Evolutionary conservation across 2,888 invertebrate genomes (phyloP).

Genomic region (Tetragnatha montana): DNA sequence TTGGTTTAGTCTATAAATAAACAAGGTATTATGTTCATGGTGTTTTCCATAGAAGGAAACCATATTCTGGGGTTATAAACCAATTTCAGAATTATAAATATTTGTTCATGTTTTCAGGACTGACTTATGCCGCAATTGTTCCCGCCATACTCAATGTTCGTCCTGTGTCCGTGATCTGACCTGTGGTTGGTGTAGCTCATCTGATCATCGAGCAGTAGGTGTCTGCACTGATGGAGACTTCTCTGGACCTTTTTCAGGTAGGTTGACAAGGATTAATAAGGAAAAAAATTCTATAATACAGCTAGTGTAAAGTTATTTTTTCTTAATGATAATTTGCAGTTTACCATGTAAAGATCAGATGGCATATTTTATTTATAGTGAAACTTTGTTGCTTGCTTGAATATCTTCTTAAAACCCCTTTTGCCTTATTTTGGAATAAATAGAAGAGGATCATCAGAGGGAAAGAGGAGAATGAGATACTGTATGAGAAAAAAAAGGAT

Average conservation of each 20-base stretch:
- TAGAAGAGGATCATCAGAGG: too few relatives aligned
- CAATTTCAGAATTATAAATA: neutral
- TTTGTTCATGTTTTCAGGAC: slow-evolving; percentile 5
- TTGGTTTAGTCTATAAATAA: neutral
- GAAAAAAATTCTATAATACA: too few relatives aligned
- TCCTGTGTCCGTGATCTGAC: slow-evolving; percentile 86
- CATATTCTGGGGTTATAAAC: neutral
- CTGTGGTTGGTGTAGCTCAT: slow-evolving; percentile 96
- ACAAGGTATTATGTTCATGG: neutral
- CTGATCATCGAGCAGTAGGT: slow-evolving; percentile 91
- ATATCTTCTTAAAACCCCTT: too few relatives aligned
- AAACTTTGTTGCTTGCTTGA: too few relatives aligned
- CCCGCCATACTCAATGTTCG: slow-evolving; percentile 74
- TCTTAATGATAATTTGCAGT: too few relatives aligned
- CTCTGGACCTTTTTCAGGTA: slow-evolving; percentile 81
- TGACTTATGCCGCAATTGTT: slow-evolving; percentile 74
- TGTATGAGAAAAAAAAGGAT: too few relatives aligned
- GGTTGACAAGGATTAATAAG: neutral
- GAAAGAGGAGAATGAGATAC: too few relatives aligned
- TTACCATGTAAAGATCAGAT: too few relatives aligned
- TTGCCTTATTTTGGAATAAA: too few relatives aligned
- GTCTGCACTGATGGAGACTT: slow-evolving; percentile 91
- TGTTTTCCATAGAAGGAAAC: neutral
- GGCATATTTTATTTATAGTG: too few relatives aligned
- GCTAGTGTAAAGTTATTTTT: too few relatives aligned